A percentile compares a stretch with the other conserved stretches of the same genome.
These are phyloP conservation scores for Heliocidaris tuberculata DNA, from an alignment of 35 echinoderm and acorn worm genomes.

Conservation along the genomic window DNA sequence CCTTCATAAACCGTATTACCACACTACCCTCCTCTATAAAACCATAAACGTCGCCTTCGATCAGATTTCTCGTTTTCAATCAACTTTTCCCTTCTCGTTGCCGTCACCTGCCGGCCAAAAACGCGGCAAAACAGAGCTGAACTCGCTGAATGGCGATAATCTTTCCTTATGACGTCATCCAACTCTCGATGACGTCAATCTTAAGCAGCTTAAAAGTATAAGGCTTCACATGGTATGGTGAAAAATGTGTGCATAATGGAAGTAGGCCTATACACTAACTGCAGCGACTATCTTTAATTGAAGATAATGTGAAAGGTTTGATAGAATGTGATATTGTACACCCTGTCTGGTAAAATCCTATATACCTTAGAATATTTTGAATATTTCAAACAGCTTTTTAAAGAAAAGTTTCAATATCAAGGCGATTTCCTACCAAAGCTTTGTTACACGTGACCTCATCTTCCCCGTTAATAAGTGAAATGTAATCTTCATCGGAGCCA, in stretches of 20 bases:
- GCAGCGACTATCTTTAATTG: neutral
- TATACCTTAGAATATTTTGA: neutral
- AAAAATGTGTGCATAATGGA: neutral
- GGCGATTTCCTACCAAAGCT: neutral
- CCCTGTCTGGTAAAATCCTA: neutral
- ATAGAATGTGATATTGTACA: neutral
- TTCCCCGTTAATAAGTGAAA: neutral
- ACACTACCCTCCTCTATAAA: neutral
- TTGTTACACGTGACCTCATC: neutral
- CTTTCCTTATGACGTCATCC: constrained; percentile 30
- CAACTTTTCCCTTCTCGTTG: constrained; percentile 29
- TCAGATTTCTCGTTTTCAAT: constrained; percentile 35
- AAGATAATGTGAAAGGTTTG: neutral
- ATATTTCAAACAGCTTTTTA: neutral
- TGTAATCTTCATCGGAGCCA: neutral
- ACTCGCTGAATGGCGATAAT: constrained; percentile 39
- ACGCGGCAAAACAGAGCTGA: constrained; percentile 31
- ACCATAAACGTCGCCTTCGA: neutral
- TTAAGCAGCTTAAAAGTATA: constrained; percentile 28
- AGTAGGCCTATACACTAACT: neutral
- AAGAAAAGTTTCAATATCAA: neutral
- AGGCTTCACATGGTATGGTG: neutral
- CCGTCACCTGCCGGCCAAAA: constrained; percentile 35
- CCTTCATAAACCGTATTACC: constrained; percentile 10
- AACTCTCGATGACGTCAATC: constrained; percentile 20